Evolutionary conservation across 2,888 invertebrate genomes (phyloP).

Genomic region (Sabatieria punctata): DNA sequence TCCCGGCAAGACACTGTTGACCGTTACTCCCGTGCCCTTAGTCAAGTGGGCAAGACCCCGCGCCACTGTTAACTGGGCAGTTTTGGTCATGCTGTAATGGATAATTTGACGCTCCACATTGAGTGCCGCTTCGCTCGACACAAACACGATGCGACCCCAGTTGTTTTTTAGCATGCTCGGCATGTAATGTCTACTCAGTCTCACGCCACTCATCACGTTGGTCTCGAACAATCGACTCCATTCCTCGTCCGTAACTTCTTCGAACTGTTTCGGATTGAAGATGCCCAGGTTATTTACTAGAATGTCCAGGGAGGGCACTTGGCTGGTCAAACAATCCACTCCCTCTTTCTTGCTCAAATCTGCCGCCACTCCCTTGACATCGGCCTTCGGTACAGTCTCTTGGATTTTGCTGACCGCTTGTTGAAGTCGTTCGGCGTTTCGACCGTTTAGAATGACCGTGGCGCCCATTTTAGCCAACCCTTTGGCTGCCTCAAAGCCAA

Average conservation of each 20-base stretch:
- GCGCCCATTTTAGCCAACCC: neutral
- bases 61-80: neutral
- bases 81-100: neutral
- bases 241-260: neutral
- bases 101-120: neutral
- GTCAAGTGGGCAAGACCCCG: neutral
- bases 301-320: constrained; percentile 1
- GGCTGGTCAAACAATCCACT: neutral
- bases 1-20: neutral
- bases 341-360: neutral
- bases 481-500: neutral
- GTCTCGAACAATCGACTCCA: constrained; percentile 1
- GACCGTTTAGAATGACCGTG: constrained; percentile 2
- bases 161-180: neutral
- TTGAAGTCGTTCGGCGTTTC: neutral
- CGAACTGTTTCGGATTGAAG: constrained; percentile 2
- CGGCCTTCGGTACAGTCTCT: too few relatives aligned
- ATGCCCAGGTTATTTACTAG: constrained; percentile 6
- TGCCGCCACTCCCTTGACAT: neutral
- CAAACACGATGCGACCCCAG: neutral
- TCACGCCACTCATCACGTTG: neutral
- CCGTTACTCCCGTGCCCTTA: neutral
- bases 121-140: neutral
- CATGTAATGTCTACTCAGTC: neutral
- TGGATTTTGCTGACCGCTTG: neutral